Percentiles rank a stretch among this genome's conserved stretches.
These are phyloP conservation scores for Drosophila bifasciata DNA, from an alignment of 1,140 invertebrate species.

Conservation along the genomic window DNA sequence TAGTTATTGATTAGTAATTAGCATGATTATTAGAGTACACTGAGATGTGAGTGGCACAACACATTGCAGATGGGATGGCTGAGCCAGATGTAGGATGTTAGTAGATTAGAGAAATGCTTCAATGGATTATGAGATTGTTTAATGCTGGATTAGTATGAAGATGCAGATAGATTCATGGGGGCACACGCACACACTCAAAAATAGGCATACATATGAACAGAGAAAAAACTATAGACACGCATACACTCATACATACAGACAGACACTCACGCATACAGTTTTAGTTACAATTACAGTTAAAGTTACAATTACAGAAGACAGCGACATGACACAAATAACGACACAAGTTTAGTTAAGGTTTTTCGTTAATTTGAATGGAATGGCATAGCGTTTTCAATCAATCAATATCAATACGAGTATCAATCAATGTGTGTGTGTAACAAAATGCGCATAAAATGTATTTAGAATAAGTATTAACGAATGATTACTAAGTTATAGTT, in stretches of 20 bases:
- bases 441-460: conserved; percentile 77
- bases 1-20: conserved; percentile 7
- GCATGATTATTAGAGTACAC: background rate
- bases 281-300: conserved; percentile 47
- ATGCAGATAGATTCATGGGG: conserved; percentile 20
- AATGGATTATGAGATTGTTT: conserved; percentile 24
- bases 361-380: conserved; percentile 60
- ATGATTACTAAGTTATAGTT: conserved; percentile 73
- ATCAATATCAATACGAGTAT: conserved; percentile 62
- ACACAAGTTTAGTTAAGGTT: conserved; percentile 55
- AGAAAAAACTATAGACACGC: conserved; percentile 16
- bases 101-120: conserved; percentile 33
- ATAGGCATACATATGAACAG: conserved; percentile 24
- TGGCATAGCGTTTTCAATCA: conserved; percentile 75
- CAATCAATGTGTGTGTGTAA: conserved; percentile 65
- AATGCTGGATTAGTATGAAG: conserved; percentile 33
- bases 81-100: conserved; percentile 23
- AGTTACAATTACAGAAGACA: conserved; percentile 58
- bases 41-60: conserved; percentile 10
- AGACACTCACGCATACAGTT: conserved; percentile 46
- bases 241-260: conserved; percentile 22
- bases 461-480: conserved; percentile 74
- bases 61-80: conserved; percentile 8
- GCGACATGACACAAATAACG: conserved; percentile 66
- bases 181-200: conserved; percentile 27